These are phyloP conservation scores for Artibeus lituratus DNA, from an alignment of 2,797 vertebrate genomes.

Conservation along the genomic window DNA sequence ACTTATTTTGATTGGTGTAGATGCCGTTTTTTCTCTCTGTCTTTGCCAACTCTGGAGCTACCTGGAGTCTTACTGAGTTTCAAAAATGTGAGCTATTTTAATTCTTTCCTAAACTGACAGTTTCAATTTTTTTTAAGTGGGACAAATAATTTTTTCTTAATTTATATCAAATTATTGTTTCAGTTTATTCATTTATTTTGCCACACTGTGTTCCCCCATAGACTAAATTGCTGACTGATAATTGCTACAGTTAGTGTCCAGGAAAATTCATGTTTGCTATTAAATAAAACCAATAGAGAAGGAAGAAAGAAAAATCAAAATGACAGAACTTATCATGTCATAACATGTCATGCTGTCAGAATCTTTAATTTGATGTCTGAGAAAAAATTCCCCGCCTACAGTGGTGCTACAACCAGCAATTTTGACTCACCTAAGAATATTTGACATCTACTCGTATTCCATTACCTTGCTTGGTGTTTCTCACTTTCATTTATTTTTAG, in stretches of 20 bases:
- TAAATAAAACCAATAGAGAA: conserved; percentile 58
- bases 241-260: conserved; percentile 49
- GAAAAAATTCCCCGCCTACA: conserved; percentile 46
- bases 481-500: not conserved
- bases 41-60: conserved; percentile 36
- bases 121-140: conserved; percentile 53
- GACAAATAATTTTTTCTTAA: conserved; percentile 8
- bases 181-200: conserved; percentile 27
- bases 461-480: conserved; percentile 31
- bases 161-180: not conserved
- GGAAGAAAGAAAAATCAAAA: conserved; percentile 50
- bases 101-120: conserved; percentile 1
- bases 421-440: conserved; percentile 53
- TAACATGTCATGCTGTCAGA: conserved; percentile 66
- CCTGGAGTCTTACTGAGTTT: conserved; percentile 38
- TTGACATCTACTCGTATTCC: conserved; percentile 19
- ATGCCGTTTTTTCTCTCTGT: conserved; percentile 33
- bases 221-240: conserved; percentile 7
- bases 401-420: conserved; percentile 63
- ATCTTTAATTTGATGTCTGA: conserved; percentile 36
- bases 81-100: conserved; percentile 20
- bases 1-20: conserved; percentile 38
- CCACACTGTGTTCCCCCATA: not conserved
- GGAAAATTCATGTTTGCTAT: conserved; percentile 36
- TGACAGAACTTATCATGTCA: conserved; percentile 58